Percentiles rank a stretch among this genome's conserved stretches.
phyloP scores from a whole-genome alignment of 2,113 vertebrate species.

The Nycticorax nycticorax region DNA sequence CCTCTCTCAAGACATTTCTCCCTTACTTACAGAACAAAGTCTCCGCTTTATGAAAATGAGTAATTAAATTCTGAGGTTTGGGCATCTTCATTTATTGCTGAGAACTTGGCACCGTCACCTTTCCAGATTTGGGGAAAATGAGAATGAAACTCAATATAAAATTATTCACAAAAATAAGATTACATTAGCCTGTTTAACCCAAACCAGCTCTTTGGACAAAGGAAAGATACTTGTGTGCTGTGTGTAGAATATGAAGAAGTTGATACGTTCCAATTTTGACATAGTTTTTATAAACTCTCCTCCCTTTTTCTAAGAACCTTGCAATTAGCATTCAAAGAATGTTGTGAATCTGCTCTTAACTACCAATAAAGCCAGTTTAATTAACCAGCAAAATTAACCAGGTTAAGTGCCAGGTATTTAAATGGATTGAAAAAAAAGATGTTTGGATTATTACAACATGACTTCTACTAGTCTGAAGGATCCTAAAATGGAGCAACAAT shows the following conservation, averaged over 20 bases:
- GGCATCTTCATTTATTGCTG: background rate
- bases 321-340: background rate
- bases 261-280: background rate
- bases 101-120: background rate
- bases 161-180: background rate
- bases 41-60: constrained; percentile 2
- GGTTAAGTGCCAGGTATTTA: background rate
- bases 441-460: background rate
- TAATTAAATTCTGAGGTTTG: constrained; percentile 34
- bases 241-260: background rate
- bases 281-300: background rate
- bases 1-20: background rate
- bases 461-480: background rate
- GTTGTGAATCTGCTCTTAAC: background rate
- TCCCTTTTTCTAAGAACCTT: background rate
- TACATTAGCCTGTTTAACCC: background rate
- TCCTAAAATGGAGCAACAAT: background rate
- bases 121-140: background rate
- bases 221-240: background rate
- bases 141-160: background rate
- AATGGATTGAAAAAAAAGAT: background rate
- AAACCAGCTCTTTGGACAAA: background rate
- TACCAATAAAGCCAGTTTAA: background rate
- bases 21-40: background rate
- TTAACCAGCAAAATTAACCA: background rate